Evolutionary conservation across 2,797 vertebrate genomes (phyloP).

Genomic region (Cirrhinus molitorella): DNA sequence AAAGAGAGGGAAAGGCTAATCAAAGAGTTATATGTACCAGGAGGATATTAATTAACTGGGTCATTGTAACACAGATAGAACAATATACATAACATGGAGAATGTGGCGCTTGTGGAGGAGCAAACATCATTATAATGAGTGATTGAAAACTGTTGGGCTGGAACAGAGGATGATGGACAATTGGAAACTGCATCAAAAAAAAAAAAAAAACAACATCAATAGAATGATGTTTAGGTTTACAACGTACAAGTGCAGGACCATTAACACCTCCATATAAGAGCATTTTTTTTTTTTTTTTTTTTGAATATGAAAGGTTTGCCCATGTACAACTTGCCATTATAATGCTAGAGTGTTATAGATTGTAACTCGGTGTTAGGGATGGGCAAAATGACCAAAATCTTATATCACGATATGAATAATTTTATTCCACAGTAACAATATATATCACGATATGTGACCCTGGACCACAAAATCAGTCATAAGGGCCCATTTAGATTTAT

Average conservation of each 20-base stretch:
- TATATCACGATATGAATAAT: too few relatives aligned
- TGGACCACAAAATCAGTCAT: too few relatives aligned
- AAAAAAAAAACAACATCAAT: not conserved
- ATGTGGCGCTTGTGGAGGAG: not conserved
- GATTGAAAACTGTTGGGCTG: conserved; percentile 36
- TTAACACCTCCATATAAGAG: not conserved
- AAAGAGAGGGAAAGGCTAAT: conserved; percentile 9
- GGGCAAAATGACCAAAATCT: too few relatives aligned
- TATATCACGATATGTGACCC: too few relatives aligned
- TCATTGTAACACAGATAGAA: conserved; percentile 28
- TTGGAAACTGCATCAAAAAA: not conserved
- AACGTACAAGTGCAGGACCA: not conserved
- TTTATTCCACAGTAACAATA: too few relatives aligned
- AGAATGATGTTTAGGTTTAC: not conserved
- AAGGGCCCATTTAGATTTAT: too few relatives aligned
- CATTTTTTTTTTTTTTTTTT: not conserved
- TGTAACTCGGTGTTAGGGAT: not conserved
- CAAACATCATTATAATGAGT: conserved; percentile 30
- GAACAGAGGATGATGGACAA: conserved; percentile 1
- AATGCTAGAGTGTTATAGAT: not conserved
- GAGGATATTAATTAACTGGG: conserved; percentile 54
- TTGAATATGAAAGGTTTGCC: not conserved
- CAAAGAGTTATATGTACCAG: conserved; percentile 24
- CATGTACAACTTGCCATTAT: not conserved
- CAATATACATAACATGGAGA: conserved; percentile 14